Evolutionary conservation across 2,888 invertebrate species (phyloP).

Genomic region (Steromphala cineraria): DNA sequence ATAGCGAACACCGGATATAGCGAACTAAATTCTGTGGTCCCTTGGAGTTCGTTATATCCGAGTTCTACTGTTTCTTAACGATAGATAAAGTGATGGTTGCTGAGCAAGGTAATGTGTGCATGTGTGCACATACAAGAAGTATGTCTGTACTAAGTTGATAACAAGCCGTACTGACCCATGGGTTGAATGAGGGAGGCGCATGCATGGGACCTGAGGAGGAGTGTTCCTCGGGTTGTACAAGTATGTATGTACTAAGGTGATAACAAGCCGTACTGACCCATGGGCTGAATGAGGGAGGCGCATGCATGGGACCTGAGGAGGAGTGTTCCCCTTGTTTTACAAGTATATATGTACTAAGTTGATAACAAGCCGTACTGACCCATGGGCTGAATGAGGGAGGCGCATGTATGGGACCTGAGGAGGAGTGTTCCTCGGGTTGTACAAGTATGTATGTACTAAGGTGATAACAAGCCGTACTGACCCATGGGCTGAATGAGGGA

Average conservation of each 20-base stretch:
- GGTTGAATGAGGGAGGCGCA: slow-evolving; percentile 43
- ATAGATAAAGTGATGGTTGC: no score
- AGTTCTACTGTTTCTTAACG: no score
- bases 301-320: slow-evolving; percentile 53
- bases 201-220: slow-evolving; percentile 51
- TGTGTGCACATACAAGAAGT: no score
- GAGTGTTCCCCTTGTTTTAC: slow-evolving; percentile 46
- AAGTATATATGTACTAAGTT: neutral
- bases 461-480: neutral
- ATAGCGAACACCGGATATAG: no score
- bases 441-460: slow-evolving; percentile 21
- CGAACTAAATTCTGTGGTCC: no score
- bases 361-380: slow-evolving; percentile 18
- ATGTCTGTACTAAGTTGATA: neutral
- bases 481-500: slow-evolving; percentile 36
- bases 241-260: neutral
- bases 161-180: slow-evolving; percentile 23
- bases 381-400: slow-evolving; percentile 32
- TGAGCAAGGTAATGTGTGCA: no score
- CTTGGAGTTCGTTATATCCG: no score
- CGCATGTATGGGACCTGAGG: slow-evolving; percentile 53
- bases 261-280: slow-evolving; percentile 22
- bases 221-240: slow-evolving; percentile 41
- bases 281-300: slow-evolving; percentile 31
- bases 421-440: slow-evolving; percentile 52